phyloP scores from a whole-genome alignment of 2,797 vertebrate species.

The Enteromius paludinosus region DNA sequence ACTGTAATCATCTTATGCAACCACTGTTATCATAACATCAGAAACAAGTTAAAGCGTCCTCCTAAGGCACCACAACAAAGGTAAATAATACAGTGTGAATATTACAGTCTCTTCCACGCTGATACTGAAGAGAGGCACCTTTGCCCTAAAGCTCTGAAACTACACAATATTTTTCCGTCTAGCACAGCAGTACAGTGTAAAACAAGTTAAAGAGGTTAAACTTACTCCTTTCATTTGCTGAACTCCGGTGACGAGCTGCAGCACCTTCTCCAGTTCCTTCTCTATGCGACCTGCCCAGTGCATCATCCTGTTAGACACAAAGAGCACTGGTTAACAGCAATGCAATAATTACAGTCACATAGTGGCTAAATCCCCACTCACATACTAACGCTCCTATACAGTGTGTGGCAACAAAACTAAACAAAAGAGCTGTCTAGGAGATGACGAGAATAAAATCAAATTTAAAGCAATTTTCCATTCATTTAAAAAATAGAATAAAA shows the following conservation, averaged over 20 bases:
- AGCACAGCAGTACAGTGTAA: neutral
- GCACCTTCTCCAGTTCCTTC: slow-evolving; percentile 95
- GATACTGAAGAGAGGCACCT: neutral
- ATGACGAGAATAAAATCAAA: too few relatives aligned
- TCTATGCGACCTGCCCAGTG: slow-evolving; percentile 97
- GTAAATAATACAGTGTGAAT: slow-evolving; percentile 8
- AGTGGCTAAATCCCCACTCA: neutral
- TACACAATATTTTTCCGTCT: neutral
- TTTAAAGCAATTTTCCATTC: too few relatives aligned
- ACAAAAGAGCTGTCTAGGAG: neutral
- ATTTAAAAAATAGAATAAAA: too few relatives aligned
- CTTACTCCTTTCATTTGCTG: slow-evolving; percentile 95
- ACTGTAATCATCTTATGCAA: slow-evolving; percentile 28
- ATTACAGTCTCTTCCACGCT: neutral
- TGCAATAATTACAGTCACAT: neutral
- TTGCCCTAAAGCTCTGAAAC: slow-evolving; percentile 1
- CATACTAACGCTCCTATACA: neutral
- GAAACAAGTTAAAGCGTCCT: slow-evolving; percentile 1
- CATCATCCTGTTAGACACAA: slow-evolving; percentile 87
- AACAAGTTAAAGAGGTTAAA: slow-evolving; percentile 29
- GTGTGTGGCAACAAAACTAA: neutral
- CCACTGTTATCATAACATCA: slow-evolving; percentile 2
- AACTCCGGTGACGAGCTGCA: slow-evolving; percentile 93
- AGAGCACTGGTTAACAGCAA: slow-evolving; percentile 38
- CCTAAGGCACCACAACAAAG: slow-evolving; percentile 14